Conservation (phyloP, 2,113 vertebrate species). For the Potamarius usumacintae region DNA sequence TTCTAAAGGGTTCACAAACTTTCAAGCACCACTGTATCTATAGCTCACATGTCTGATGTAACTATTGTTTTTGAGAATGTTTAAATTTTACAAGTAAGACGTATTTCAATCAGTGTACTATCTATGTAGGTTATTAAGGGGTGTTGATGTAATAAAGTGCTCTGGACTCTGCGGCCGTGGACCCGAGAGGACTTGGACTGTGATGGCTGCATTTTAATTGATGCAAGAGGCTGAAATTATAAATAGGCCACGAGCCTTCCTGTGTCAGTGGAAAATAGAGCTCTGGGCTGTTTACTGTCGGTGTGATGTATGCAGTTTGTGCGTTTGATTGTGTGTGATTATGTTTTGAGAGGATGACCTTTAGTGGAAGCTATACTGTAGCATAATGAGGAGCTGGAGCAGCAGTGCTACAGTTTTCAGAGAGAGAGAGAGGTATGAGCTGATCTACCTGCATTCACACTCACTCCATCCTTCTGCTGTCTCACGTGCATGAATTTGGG, state of each 20-base stretch:
- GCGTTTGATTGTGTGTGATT: slow-evolving; percentile 99
- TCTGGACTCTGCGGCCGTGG: slow-evolving; percentile 16
- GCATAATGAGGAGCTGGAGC: slow-evolving; percentile 99
- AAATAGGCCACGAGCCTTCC: slow-evolving; percentile 82
- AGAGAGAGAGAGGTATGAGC: slow-evolving; percentile 29
- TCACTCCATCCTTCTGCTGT: slow-evolving; percentile 45
- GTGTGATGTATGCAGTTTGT: slow-evolving; percentile 99
- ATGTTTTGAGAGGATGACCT: slow-evolving; percentile 99
- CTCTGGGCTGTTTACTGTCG: slow-evolving; percentile 94
- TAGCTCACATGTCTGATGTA: background rate
- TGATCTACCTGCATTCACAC: slow-evolving; percentile 38
- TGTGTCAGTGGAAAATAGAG: slow-evolving; percentile 92
- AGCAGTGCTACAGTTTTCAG: slow-evolving; percentile 79
- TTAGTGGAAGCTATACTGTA: slow-evolving; percentile 99
- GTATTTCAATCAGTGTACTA: background rate
- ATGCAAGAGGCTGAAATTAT: slow-evolving; percentile 74
- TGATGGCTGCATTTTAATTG: slow-evolving; percentile 62
- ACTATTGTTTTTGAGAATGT: background rate
- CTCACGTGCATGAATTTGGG: slow-evolving; percentile 34
- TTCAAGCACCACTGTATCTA: slow-evolving; percentile 5
- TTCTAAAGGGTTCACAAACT: too few relatives aligned
- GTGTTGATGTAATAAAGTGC: slow-evolving; percentile 30
- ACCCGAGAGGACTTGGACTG: slow-evolving; percentile 37
- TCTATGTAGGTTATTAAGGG: background rate
- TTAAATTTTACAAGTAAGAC: background rate